Evolutionary conservation across 2,113 vertebrate species (phyloP).

Genomic region (Xenopus tropicalis): UCB_Xtro_10.0 CM004447.2:101625501-101626000

Average conservation of each 20-base stretch:
- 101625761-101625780: background rate
- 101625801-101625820: no score
- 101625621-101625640: conserved; percentile 33
- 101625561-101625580: conserved; percentile 40
- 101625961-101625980: no score
- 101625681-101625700: conserved; percentile 39
- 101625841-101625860: no score
- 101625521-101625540: conserved; percentile 35
- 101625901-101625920: no score
- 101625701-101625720: conserved; percentile 20
- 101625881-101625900: no score
- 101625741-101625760: conserved; percentile 13
- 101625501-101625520: conserved; percentile 33
- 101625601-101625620: conserved; percentile 17
- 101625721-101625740: conserved; percentile 41
- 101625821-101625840: no score
- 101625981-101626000: no score
- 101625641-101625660: conserved; percentile 68
- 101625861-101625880: no score
- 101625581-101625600: conserved; percentile 28
- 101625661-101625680: conserved; percentile 51
- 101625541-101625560: conserved; percentile 40
- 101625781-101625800: no score
- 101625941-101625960: no score
- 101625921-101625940: no score